phyloP scores from a whole-genome alignment of 2,888 invertebrate species.

The Apotomis betuletana region DNA sequence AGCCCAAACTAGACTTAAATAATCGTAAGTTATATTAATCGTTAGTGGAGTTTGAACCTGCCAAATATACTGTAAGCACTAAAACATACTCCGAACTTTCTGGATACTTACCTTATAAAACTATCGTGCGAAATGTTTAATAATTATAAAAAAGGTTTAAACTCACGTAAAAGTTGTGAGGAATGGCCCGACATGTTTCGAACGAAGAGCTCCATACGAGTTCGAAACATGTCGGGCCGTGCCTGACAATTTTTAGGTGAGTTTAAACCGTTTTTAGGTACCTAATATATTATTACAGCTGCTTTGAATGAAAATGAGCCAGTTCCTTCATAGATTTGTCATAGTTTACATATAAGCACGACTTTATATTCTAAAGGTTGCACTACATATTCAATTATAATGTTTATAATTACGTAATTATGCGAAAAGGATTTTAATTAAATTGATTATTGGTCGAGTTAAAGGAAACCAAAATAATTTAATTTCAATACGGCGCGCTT shows the following conservation, averaged over 20 bases:
- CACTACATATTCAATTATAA: neutral
- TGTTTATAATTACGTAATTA: neutral
- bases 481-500: neutral
- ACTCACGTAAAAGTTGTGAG: too few relatives aligned
- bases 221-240: too few relatives aligned
- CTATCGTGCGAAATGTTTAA: too few relatives aligned
- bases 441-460: neutral
- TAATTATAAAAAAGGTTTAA: too few relatives aligned
- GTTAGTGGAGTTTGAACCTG: constrained; percentile 66
- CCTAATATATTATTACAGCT: constrained; percentile 5
- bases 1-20: constrained; percentile 28
- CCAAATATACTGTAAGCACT: constrained; percentile 70
- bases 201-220: too few relatives aligned
- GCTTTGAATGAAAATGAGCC: neutral
- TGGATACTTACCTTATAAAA: too few relatives aligned
- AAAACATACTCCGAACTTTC: constrained; percentile 40
- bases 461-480: neutral
- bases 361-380: neutral
- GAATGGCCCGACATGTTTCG: too few relatives aligned
- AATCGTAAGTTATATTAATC: constrained; percentile 44
- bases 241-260: too few relatives aligned
- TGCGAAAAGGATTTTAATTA: neutral
- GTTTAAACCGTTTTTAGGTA: too few relatives aligned
- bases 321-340: neutral
- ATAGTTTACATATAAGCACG: neutral